Evolutionary conservation across 2,888 invertebrate genomes (phyloP).

Genomic region (Lithosia quadra): DNA sequence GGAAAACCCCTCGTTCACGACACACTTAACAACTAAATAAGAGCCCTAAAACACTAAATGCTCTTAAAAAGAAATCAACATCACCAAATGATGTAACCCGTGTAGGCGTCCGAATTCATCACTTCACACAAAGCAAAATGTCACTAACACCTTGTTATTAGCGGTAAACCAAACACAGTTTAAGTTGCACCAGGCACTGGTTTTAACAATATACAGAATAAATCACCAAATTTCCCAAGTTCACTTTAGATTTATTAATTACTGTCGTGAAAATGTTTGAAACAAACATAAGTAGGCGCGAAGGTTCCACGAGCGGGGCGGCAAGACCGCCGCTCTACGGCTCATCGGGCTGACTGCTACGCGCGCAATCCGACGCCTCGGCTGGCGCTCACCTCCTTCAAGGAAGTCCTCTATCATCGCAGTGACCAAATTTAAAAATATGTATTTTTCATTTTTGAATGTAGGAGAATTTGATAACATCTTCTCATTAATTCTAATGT

Average conservation of each 20-base stretch:
- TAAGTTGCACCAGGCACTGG: conserved; percentile 20
- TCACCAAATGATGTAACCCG: conserved; percentile 54
- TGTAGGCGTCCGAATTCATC: conserved; percentile 56
- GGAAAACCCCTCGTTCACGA: conserved; percentile 71
- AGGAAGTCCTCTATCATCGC: conserved; percentile 73
- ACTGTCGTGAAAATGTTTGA: conserved; percentile 57
- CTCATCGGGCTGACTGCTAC: conserved; percentile 84
- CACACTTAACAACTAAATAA: conserved; percentile 58
- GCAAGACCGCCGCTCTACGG: conserved; percentile 85
- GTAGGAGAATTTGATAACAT: conserved; percentile 12
- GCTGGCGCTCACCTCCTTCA: conserved; percentile 68
- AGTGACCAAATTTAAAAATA: conserved; percentile 42
- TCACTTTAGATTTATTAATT: conserved; percentile 25
- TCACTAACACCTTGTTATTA: conserved; percentile 57
- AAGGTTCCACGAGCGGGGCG: conserved; percentile 70
- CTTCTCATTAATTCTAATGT: conserved; percentile 5
- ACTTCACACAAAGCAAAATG: conserved; percentile 60
- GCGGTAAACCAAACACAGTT: conserved; percentile 36
- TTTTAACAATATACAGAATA: conserved; percentile 30
- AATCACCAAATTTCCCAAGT: conserved; percentile 23
- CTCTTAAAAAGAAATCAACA: conserved; percentile 63
- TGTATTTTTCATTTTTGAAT: conserved; percentile 5
- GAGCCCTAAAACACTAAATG: conserved; percentile 50
- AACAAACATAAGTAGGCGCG: conserved; percentile 59
- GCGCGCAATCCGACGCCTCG: conserved; percentile 57